Conservation (phyloP, 2,888 invertebrate genomes). For the Folsomia candida region DNA sequence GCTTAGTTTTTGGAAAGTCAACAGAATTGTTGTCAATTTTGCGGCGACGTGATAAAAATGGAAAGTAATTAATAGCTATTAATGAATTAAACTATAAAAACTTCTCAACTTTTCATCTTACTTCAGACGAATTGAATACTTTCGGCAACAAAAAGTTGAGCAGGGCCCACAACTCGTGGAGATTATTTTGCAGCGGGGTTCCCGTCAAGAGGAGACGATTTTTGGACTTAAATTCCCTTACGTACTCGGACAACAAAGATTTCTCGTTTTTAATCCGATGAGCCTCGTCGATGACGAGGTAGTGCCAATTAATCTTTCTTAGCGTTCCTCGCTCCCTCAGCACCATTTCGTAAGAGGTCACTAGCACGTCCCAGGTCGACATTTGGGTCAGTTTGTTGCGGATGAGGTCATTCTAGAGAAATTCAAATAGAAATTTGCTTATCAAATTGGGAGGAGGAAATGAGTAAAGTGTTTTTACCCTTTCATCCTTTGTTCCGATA, state of each 20-base stretch:
- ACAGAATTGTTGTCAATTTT: no score
- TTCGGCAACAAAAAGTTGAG: conserved; percentile 69
- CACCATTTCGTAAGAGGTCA: conserved; percentile 63
- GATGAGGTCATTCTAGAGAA: no score
- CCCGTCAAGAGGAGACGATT: conserved; percentile 68
- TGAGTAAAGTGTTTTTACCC: no score
- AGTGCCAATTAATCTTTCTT: conserved; percentile 59
- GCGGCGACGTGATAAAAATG: no score
- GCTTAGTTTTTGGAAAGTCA: no score
- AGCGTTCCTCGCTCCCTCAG: conserved; percentile 56
- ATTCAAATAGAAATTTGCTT: no score
- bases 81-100: background rate
- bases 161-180: conserved; percentile 69
- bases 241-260: conserved; percentile 55
- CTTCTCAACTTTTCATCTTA: background rate
- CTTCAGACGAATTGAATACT: conserved; percentile 59
- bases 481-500: conserved; percentile 30
- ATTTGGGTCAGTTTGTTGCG: no score
- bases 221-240: conserved; percentile 55
- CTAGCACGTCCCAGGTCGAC: conserved; percentile 48
- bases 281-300: conserved; percentile 69
- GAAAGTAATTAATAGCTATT: conserved; percentile 54
- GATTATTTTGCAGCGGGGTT: conserved; percentile 72
- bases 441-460: no score
- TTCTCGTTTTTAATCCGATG: conserved; percentile 68